Evolutionary conservation across 2,888 invertebrate species (phyloP).

Genomic region (Spodoptera littoralis): DNA sequence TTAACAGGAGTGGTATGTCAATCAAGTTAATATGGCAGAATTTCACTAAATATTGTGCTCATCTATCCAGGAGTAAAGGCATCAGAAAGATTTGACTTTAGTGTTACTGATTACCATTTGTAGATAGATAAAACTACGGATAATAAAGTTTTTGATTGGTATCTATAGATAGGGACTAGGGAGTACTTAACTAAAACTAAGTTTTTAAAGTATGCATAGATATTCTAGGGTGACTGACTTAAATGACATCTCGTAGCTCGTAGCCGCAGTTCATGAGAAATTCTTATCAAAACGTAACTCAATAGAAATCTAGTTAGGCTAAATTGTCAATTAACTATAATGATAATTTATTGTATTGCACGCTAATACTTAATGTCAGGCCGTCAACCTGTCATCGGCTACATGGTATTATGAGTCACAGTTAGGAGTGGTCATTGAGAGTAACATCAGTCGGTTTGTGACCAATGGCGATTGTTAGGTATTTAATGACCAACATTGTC

Average conservation of each 20-base stretch:
- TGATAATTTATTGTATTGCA: slow-evolving; percentile 52
- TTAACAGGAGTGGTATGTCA: background rate
- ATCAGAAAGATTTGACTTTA: too few relatives aligned
- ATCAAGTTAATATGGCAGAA: too few relatives aligned
- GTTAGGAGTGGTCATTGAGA: slow-evolving; percentile 51
- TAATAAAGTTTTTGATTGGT: too few relatives aligned
- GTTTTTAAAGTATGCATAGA: too few relatives aligned
- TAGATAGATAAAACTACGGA: too few relatives aligned
- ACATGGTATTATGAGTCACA: slow-evolving; percentile 53
- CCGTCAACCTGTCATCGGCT: slow-evolving; percentile 54
- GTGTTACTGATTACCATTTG: too few relatives aligned
- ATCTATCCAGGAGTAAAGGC: too few relatives aligned
- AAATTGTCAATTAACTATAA: slow-evolving; percentile 52
- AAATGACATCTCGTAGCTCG: slow-evolving; percentile 5
- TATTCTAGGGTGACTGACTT: too few relatives aligned
- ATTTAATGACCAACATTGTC: slow-evolving; percentile 50
- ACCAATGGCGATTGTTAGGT: slow-evolving; percentile 58
- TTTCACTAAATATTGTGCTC: too few relatives aligned
- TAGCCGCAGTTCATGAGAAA: slow-evolving; percentile 10
- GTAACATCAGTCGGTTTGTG: slow-evolving; percentile 37
- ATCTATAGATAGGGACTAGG: too few relatives aligned
- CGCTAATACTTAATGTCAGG: slow-evolving; percentile 40
- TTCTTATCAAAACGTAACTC: slow-evolving; percentile 9
- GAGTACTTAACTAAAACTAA: too few relatives aligned
- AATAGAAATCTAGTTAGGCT: slow-evolving; percentile 42